Base-by-base conservation (phyloP, 2,797 vertebrate genomes). In the Gallinago stenura region DNA sequence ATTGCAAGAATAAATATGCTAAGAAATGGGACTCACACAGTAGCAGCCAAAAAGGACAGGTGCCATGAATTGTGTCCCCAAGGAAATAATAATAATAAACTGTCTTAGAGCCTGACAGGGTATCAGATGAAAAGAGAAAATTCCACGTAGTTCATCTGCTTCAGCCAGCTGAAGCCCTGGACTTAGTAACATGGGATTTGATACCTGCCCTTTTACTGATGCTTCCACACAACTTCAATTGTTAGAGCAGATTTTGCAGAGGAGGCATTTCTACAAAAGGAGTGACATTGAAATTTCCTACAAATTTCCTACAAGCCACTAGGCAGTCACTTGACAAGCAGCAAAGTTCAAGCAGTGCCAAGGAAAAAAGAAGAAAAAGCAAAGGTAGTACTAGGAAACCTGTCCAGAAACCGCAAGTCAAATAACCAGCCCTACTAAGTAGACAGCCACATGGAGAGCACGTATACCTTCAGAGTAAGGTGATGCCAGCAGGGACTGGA, bases 381-480 rank as follows among this genome's bases (percentile, higher is more conserved):
- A 90, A 76, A 82, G 48, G 66, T 41, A 73, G 8, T 45, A 10
- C 31, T 64, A 33, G 87, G 81, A 95, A 94, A 80, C 37, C 73
- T 3, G 2, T 84, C 75, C 75, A 94, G 87, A 91, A 95, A 83
- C 51, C 64, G 57, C 89, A 92, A 57, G 57, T 96, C 90, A 93
- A 77, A 93, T 66, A 96, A 83, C 25, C 70, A 83, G 56, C 48
- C 11, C 48, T 56, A 2, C 73, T 89, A 89, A 92, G 58, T 62
- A 95, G 93, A 95, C 92, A 95, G 81, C 78, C 33, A 39, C 92
- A 90, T 85, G 92, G 86, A 46, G 68, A 96, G 92, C 93, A 87
- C 10, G 4, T 69, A 66, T 30, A 94, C 64, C 75, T 93, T 84
- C 35, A 37, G 87, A 93, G 89, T 83, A 95, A 96, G 95, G 95